Percentiles rank a stretch among this genome's conserved stretches.
These are phyloP conservation scores for Numenius arquata DNA, from an alignment of 2,113 vertebrate species.

Conservation along the genomic window DNA sequence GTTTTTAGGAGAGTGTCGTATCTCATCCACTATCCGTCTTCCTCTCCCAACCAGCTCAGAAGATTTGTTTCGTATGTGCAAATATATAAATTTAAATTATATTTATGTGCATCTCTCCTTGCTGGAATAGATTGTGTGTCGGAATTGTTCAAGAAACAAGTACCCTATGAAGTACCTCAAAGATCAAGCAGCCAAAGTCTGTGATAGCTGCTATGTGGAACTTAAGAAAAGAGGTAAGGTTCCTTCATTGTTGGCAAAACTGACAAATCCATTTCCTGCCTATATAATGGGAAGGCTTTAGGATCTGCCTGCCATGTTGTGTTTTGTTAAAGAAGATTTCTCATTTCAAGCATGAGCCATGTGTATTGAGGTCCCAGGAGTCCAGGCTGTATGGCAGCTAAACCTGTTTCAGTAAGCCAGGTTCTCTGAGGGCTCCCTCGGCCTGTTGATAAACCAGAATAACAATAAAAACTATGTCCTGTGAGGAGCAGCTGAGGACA, in stretches of 20 bases:
- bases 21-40: not conserved
- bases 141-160: conserved; percentile 93
- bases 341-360: not conserved
- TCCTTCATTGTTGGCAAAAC: not conserved
- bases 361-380: not conserved
- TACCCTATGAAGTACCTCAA: conserved; percentile 96
- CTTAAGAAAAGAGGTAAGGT: conserved; percentile 85
- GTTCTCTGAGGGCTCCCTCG: not conserved
- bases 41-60: not conserved
- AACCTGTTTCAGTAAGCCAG: not conserved
- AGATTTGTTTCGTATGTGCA: not conserved
- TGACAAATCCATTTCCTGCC: not conserved
- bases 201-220: conserved; percentile 90
- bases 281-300: not conserved
- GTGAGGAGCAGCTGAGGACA: not conserved
- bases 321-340: not conserved
- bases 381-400: not conserved
- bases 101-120: not conserved
- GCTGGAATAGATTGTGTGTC: conserved; percentile 87
- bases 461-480: not conserved
- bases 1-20: not conserved
- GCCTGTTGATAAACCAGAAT: not conserved
- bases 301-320: not conserved
- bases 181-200: conserved; percentile 93
- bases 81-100: not conserved